A percentile compares a stretch with the other conserved stretches of the same genome.
These are phyloP conservation scores for Holcopasites calliopsidis DNA, from an alignment of 1,140 invertebrate species.

Conservation along the genomic window DNA sequence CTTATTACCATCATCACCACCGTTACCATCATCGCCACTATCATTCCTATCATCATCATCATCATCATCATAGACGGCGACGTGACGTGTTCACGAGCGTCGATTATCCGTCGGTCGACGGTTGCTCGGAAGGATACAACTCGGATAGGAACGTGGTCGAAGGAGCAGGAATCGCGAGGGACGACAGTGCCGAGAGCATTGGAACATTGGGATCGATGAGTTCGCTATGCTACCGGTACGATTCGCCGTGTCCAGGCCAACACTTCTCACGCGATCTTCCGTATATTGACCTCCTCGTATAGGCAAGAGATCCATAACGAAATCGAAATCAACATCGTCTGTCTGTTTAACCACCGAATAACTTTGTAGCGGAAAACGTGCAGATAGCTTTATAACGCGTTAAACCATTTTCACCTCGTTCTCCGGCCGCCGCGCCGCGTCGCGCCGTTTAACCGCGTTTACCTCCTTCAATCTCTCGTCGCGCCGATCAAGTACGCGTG, in stretches of 20 bases:
- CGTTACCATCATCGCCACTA: slow-evolving; percentile 36
- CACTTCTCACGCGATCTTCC: neutral
- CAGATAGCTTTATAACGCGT: slow-evolving; percentile 66
- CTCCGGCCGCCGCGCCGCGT: no score
- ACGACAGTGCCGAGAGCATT: slow-evolving; percentile 60
- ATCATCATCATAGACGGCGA: slow-evolving; percentile 59
- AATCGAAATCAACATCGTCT: no score
- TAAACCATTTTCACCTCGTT: slow-evolving; percentile 69
- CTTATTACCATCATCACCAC: slow-evolving; percentile 48
- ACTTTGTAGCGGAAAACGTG: slow-evolving; percentile 39
- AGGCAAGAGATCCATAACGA: no score
- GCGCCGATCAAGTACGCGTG: neutral
- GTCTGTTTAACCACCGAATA: no score
- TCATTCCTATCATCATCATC: slow-evolving; percentile 55
- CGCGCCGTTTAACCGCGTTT: slow-evolving; percentile 19
- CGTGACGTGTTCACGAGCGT: slow-evolving; percentile 55
- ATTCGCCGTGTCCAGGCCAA: slow-evolving; percentile 54
- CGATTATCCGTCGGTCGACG: slow-evolving; percentile 58
- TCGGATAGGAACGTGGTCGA: slow-evolving; percentile 64
- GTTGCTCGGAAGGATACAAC: slow-evolving; percentile 65
- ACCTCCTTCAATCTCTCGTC: slow-evolving; percentile 13
- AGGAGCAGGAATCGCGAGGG: slow-evolving; percentile 48
- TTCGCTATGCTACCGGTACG: slow-evolving; percentile 67
- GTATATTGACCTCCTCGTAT: neutral
- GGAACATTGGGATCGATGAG: slow-evolving; percentile 49